These are phyloP conservation scores for Caligus rogercresseyi DNA, from an alignment of 1,140 invertebrate genomes.

Conservation along the genomic window DNA sequence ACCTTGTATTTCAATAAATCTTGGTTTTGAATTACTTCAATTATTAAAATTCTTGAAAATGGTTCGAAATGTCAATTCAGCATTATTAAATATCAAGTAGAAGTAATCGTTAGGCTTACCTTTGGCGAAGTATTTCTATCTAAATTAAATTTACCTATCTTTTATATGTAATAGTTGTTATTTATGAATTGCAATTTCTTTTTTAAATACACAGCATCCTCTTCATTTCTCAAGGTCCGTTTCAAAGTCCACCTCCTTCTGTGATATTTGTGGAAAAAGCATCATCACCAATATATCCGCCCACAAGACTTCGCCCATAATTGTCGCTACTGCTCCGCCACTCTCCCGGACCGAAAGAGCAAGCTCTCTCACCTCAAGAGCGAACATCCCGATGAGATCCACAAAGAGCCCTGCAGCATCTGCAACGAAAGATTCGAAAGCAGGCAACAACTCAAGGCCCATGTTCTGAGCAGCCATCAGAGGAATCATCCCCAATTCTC, in stretches of 20 bases:
- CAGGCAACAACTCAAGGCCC: neutral
- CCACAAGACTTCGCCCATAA: conserved; percentile 6
- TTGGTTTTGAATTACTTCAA: too few species aligned
- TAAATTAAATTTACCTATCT: too few species aligned
- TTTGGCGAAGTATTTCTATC: too few species aligned
- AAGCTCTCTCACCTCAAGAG: neutral
- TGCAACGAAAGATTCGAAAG: conserved; percentile 1
- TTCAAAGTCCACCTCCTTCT: neutral
- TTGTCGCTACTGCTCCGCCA: conserved; percentile 1
- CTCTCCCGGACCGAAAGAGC: neutral
- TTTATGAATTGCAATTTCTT: too few species aligned
- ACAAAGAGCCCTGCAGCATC: neutral
- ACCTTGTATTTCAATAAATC: too few species aligned
- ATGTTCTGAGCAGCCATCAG: neutral
- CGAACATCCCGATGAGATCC: neutral
- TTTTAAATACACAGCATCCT: too few species aligned
- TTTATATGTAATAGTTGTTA: too few species aligned
- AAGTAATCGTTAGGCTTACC: too few species aligned
- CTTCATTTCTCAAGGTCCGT: too few species aligned
- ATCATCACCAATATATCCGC: neutral
- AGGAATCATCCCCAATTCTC: neutral
- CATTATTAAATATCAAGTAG: too few species aligned
- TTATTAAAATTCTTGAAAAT: too few species aligned
- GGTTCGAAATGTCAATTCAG: too few species aligned
- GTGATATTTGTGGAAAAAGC: neutral